Percentiles rank a stretch among this genome's conserved stretches.
Evolutionary conservation across 2,113 vertebrate species (phyloP).

Genomic region (Gulo gulo): DNA sequence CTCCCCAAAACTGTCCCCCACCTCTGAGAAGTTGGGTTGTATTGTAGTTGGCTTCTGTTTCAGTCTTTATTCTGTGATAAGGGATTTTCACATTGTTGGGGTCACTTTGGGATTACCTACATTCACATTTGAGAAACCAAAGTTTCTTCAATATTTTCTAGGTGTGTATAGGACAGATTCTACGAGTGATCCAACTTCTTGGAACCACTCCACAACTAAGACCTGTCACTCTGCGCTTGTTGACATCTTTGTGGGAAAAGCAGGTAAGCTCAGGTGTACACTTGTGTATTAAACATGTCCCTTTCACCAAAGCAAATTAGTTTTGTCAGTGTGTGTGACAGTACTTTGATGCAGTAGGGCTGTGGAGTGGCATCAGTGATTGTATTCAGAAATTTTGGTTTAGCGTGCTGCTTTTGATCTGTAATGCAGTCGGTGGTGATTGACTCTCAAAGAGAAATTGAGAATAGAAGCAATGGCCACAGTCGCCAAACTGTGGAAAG

Average conservation of each 20-base stretch:
- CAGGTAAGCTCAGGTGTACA: slow-evolving; percentile 84
- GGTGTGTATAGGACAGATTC: slow-evolving; percentile 93
- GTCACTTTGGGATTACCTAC: background rate
- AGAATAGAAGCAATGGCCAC: background rate
- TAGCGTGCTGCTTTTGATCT: background rate
- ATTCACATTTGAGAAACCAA: background rate
- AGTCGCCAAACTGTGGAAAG: too few species aligned
- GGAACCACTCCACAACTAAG: slow-evolving; percentile 88
- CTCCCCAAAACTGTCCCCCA: background rate
- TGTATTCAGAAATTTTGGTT: background rate
- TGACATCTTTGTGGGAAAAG: slow-evolving; percentile 94
- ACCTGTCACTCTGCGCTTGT: slow-evolving; percentile 89
- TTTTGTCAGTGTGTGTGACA: background rate
- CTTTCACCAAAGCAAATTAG: background rate
- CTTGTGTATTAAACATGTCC: background rate
- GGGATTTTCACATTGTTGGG: background rate
- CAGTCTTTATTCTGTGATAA: background rate
- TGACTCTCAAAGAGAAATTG: slow-evolving; percentile 18
- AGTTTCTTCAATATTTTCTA: slow-evolving; percentile 72
- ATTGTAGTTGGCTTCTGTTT: background rate
- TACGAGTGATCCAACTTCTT: slow-evolving; percentile 89
- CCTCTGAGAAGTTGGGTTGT: background rate
- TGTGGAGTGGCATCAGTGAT: background rate
- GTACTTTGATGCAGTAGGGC: background rate
- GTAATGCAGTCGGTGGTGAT: background rate